Evolutionary conservation across 2,888 invertebrate genomes (phyloP).

Genomic region (Apamea anceps): DNA sequence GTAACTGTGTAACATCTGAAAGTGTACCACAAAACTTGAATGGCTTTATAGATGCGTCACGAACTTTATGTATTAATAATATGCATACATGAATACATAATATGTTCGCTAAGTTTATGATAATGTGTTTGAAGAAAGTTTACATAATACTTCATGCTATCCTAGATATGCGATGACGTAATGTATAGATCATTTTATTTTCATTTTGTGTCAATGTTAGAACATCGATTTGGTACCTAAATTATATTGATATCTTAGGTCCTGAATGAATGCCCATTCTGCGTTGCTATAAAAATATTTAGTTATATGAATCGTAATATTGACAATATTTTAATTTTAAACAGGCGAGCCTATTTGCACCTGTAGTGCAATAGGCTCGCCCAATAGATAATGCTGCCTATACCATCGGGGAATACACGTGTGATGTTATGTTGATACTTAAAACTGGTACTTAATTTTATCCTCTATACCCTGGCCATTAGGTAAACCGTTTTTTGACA

Average conservation of each 20-base stretch:
- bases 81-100: conserved; percentile 36
- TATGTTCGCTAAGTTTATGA: conserved; percentile 11
- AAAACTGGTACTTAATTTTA: neutral
- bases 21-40: conserved; percentile 23
- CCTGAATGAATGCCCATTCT: neutral
- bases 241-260: neutral
- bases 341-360: too few relatives aligned
- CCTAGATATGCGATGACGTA: neutral
- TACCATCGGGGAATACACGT: too few relatives aligned
- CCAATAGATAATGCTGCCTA: too few relatives aligned
- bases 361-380: too few relatives aligned
- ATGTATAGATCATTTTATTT: neutral
- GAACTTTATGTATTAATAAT: conserved; percentile 1
- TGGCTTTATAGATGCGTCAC: conserved; percentile 9
- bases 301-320: neutral
- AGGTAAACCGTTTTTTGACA: too few relatives aligned
- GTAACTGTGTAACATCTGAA: conserved; percentile 4
- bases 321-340: too few relatives aligned
- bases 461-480: too few relatives aligned
- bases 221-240: neutral
- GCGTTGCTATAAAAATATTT: neutral
- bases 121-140: conserved; percentile 41
- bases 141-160: neutral
- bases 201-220: neutral
- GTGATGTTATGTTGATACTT: too few relatives aligned